Conservation (phyloP, 2,797 vertebrate genomes). For the Cheirogaleus major region DNA sequence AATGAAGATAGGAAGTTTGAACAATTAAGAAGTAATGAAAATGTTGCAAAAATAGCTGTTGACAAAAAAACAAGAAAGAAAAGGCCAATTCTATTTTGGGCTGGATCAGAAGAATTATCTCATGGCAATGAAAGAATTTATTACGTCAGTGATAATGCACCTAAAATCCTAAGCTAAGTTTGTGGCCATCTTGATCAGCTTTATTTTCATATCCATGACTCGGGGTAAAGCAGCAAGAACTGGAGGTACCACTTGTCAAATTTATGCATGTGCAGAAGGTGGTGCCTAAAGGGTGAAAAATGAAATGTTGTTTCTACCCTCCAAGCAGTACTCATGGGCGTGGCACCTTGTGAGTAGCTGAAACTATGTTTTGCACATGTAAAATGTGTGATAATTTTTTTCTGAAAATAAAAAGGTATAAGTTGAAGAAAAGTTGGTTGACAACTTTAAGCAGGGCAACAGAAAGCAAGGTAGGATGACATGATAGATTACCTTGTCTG, state of each 20-base stretch:
- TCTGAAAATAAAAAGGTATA: not conserved
- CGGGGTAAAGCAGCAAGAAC: not conserved
- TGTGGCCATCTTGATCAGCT: not conserved
- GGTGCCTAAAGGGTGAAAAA: not conserved
- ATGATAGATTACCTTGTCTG: not conserved
- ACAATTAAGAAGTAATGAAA: slow-evolving; percentile 88
- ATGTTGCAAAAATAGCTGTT: slow-evolving; percentile 85
- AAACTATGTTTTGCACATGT: not conserved
- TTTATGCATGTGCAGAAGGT: not conserved
- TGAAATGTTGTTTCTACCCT: not conserved
- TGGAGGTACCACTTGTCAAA: not conserved
- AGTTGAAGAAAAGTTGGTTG: not conserved
- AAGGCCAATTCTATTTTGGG: slow-evolving; percentile 74
- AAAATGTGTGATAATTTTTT: not conserved
- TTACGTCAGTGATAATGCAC: not conserved
- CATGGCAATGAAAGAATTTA: not conserved
- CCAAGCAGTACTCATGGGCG: not conserved
- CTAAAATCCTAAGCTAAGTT: not conserved
- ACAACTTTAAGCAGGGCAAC: not conserved
- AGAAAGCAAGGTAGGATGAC: not conserved
- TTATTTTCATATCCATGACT: not conserved
- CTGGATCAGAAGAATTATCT: slow-evolving; percentile 57
- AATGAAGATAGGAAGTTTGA: slow-evolving; percentile 87
- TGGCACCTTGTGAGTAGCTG: not conserved
- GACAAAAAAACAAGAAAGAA: slow-evolving; percentile 78